Base-by-base conservation (phyloP, 1,140 invertebrate species). In the Leptoteleia sp. region DNA sequence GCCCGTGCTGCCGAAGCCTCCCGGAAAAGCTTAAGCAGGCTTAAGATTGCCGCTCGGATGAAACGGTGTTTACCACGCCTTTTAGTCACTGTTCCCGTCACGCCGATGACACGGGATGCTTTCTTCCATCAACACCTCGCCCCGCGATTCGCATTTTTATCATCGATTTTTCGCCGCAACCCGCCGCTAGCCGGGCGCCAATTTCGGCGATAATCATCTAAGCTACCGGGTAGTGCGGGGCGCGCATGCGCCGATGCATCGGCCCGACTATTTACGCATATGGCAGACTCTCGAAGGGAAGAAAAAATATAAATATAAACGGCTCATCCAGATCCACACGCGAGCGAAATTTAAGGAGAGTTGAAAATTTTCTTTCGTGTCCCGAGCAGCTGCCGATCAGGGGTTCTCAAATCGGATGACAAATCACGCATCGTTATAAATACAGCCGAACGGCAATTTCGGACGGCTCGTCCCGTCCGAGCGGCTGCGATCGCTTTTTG, bases 21-120 rank as follows among this genome's bases (percentile, higher is more conserved):
- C 81, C 81, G 82, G 82, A 84, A 84, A 82, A 87, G 84, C 85
- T 87, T 85, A 84, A 76, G 82, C 42, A 22, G 76, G 57, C 79
- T 81, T 78, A 81, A 76, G 65, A 76, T 65, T 68, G 13, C 67
- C 55, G 48, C 38, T 50, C 17, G 59, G 75, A 75, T 80, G 50
- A 77, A 80, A 73, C 42, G 73, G 50, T 71, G 38, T 81, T 78
- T 72, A 81, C 65, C 37, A 52, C 65, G 64, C 29, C 57, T 68
- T 57, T 73, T 67, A 67, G 27, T 48, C 73, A 80, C 73, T 76
- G 73, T 76, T 70, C 72, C 43, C 31, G 42, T 16, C 5, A 13
- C 37, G 8, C 19, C 27, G 35, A 55, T 57, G 68, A 62, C 59
- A 54, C 17, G 40, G 5, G 59, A 55, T 52, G 40, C 54, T 45